Conservation (phyloP, 2,888 invertebrate genomes). For the Ophion costatus region DNA sequence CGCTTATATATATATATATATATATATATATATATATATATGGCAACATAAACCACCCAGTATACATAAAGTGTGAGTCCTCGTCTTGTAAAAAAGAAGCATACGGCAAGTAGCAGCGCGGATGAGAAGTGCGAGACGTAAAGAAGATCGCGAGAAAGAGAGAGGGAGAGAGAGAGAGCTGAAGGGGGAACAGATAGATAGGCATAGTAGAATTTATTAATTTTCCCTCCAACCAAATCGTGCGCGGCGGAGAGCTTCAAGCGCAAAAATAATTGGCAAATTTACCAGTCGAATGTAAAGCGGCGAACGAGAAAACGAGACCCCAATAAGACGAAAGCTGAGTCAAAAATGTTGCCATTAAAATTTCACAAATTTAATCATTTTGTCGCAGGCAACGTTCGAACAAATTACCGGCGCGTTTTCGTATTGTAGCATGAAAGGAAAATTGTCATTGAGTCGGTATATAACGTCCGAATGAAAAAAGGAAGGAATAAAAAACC, state of each 20-base stretch:
- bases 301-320: background rate
- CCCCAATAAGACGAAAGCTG: no score
- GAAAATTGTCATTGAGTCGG: no score
- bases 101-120: conserved; percentile 16
- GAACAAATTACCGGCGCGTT: no score
- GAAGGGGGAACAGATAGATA: conserved; percentile 28
- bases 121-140: no score
- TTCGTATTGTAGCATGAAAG: no score
- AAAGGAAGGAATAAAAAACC: conserved; percentile 9
- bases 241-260: conserved; percentile 8
- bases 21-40: no score
- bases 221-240: conserved; percentile 17
- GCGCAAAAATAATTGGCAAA: conserved; percentile 34
- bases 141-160: conserved; percentile 6
- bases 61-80: conserved; percentile 11
- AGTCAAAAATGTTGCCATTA: no score
- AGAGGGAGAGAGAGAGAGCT: conserved; percentile 19
- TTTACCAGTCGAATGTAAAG: conserved; percentile 10
- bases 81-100: conserved; percentile 25
- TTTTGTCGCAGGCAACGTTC: no score
- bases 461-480: no score
- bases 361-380: no score
- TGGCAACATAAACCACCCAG: conserved; percentile 19
- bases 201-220: conserved; percentile 34
- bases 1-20: no score